Evolutionary conservation across 1,140 invertebrate species (phyloP), one percentile per base, ranked within the genome.

Genomic region (Ips nitidus): DNA sequence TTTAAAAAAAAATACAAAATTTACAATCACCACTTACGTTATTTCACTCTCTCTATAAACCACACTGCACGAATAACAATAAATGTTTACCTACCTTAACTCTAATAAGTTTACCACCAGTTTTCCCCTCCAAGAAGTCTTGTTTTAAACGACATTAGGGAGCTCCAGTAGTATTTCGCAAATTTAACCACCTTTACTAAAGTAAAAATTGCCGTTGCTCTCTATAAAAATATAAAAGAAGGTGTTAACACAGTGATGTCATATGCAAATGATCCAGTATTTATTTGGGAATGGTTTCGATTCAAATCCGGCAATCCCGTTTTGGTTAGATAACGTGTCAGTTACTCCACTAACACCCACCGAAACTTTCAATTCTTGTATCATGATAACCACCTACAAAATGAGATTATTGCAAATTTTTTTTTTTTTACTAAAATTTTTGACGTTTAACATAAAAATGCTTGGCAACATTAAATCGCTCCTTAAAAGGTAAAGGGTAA

Each of bases 31-130:
- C 22, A 22, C 22, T 22, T 22, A 22, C 22, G 22, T 22, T 22
- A 22, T 22, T 22, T 22, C 22, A 22, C 22, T 22, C 22, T 22
- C 22, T 22, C 22, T 22, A 22, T 22, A 22, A 22, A 22, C 22
- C 22, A 22, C 53, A 67, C 65, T 52, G 50, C 65, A 45, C 65
- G 45, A 67, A 56, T 58, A 67, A 22, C 22, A 22, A 22, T 22
- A 22, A 22, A 22, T 22, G 22, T 22, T 22, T 22, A 22, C 22
- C 22, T 22, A 22, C 22, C 22, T 22, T 22, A 22, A 22, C 22
- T 22, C 22, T 22, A 22, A 22, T 22, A 22, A 22, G 22, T 22
- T 22, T 22, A 22, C 22, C 22, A 22, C 22, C 22, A 22, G 22
- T 22, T 22, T 22, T 22, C 22, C 22, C 22, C 22, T 22, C 22